phyloP scores from a whole-genome alignment of 2,888 invertebrate genomes.

The Drosophila helvetica region DNA sequence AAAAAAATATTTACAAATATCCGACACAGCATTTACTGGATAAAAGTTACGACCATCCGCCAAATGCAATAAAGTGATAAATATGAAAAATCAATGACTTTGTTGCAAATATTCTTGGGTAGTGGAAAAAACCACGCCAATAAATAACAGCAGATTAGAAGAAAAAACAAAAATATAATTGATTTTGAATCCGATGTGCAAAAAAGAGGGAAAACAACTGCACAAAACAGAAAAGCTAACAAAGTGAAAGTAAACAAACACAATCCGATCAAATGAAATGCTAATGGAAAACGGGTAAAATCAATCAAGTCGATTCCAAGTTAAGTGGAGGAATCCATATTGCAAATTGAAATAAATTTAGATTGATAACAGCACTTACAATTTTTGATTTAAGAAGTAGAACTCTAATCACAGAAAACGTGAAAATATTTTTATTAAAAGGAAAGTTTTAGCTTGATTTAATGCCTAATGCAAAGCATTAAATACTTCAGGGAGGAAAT shows the following conservation, averaged over 20 bases:
- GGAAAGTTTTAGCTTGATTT: no score
- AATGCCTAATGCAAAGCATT: no score
- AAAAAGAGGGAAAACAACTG: slow-evolving; percentile 9
- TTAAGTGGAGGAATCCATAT: no score
- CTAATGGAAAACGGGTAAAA: slow-evolving; percentile 36
- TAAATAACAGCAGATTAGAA: slow-evolving; percentile 18
- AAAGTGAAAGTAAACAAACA: slow-evolving; percentile 42
- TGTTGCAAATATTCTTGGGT: neutral
- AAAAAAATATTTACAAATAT: slow-evolving; percentile 15
- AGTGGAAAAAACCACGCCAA: slow-evolving; percentile 21
- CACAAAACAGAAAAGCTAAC: slow-evolving; percentile 18
- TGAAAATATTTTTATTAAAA: no score
- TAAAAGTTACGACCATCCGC: neutral
- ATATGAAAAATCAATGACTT: slow-evolving; percentile 31
- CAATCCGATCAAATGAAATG: slow-evolving; percentile 24
- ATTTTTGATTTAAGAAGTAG: no score
- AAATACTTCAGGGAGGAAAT: no score
- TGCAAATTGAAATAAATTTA: slow-evolving; percentile 2
- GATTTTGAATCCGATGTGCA: slow-evolving; percentile 40
- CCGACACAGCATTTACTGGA: slow-evolving; percentile 2
- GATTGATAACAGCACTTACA: neutral
- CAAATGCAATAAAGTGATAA: slow-evolving; percentile 33
- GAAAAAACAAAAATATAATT: slow-evolving; percentile 33
- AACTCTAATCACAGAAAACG: no score
- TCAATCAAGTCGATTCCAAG: slow-evolving; percentile 13